Conservation (phyloP, 2,113 vertebrate species). For the Cyanoramphus novaezelandiae region DNA sequence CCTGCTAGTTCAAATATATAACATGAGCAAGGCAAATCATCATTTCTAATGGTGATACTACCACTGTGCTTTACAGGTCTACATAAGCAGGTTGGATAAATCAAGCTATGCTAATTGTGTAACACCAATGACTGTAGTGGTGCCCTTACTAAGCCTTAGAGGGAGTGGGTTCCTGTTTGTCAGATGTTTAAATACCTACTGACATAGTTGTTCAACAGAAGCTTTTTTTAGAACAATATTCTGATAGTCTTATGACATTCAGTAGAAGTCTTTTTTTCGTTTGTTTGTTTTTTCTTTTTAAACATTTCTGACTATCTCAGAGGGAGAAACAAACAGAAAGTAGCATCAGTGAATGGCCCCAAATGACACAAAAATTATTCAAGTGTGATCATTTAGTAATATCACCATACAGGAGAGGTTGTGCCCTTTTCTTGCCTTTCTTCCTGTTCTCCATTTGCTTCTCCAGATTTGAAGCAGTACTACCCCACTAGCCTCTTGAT, state of each 20-base stretch:
- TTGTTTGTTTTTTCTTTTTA: neutral
- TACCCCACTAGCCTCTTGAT: neutral
- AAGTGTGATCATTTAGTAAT: neutral
- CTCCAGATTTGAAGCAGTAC: neutral
- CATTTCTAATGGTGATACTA: neutral
- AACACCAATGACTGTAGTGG: neutral
- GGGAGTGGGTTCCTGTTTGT: neutral
- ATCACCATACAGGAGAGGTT: neutral
- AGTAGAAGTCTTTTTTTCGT: neutral
- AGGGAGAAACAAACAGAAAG: neutral
- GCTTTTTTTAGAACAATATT: neutral
- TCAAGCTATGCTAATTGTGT: neutral
- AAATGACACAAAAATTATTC: neutral
- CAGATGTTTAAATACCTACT: neutral
- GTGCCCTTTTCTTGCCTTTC: neutral
- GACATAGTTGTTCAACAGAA: neutral
- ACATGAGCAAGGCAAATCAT: neutral
- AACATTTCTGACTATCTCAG: neutral
- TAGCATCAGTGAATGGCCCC: neutral
- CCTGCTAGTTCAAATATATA: neutral
- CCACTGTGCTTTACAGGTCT: neutral
- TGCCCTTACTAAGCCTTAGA: neutral
- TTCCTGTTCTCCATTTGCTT: neutral
- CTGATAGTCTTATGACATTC: neutral
- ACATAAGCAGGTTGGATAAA: neutral